phyloP scores from a whole-genome alignment of 2,797 vertebrate species.

The Percopsis omiscomaycus region DNA sequence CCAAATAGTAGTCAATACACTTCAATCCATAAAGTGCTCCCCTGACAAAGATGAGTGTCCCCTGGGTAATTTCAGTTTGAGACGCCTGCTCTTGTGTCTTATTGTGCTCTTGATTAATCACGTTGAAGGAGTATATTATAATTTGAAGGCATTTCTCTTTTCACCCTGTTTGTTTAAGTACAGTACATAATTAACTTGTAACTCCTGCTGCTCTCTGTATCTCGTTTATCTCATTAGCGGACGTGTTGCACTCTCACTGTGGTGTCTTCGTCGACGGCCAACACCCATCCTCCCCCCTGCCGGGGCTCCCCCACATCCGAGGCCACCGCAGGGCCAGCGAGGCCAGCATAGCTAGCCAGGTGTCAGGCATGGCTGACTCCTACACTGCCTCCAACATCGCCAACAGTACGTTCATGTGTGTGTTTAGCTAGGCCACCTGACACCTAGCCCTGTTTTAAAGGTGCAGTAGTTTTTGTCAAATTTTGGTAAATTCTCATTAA shows the following conservation, averaged over 20 bases:
- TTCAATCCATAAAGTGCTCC: too few species aligned
- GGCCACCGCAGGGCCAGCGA: conserved; percentile 90
- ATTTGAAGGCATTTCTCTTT: not conserved
- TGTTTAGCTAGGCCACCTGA: too few species aligned
- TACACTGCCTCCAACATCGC: conserved; percentile 93
- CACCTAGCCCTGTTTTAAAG: too few species aligned
- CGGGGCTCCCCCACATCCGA: conserved; percentile 79
- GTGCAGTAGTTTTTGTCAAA: too few species aligned
- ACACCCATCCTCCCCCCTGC: conserved; percentile 81
- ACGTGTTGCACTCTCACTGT: conserved; percentile 85
- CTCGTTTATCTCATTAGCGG: conserved; percentile 77
- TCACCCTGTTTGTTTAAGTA: not conserved
- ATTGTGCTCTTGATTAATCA: too few species aligned
- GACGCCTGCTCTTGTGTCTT: too few species aligned
- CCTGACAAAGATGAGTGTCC: too few species aligned
- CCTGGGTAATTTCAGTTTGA: too few species aligned
- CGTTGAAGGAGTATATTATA: not conserved
- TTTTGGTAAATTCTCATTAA: too few species aligned
- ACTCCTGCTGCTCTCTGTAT: conserved; percentile 4
- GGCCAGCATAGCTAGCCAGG: conserved; percentile 96
- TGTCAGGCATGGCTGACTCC: conserved; percentile 91
- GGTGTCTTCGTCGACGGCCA: conserved; percentile 80
- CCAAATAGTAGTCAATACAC: too few species aligned
- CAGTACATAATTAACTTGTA: not conserved
- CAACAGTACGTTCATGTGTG: conserved; percentile 83